Evolutionary conservation across 2,797 vertebrate species (phyloP), one percentile per base, ranked within the genome.

Genomic region (Sternotherus odoratus): DNA sequence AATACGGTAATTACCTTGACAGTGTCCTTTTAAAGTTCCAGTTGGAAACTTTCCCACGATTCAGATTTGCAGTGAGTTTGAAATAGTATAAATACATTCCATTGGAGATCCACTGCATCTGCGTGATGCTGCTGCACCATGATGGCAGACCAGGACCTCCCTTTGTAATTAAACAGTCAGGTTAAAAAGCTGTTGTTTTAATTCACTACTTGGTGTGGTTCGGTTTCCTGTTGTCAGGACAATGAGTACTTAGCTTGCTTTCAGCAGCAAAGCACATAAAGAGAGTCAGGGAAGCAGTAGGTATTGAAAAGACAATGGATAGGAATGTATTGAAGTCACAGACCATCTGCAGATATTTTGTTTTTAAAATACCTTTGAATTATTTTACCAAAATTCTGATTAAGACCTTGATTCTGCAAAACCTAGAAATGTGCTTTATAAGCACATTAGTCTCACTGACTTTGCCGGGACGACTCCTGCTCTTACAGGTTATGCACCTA

Each of bases 361-460:
- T 97, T 97, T 97, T 91, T 82, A 95, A 93, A 95, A 94, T 94
- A 97, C 91, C 88, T 97, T 95, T 95, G 92, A 93, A 93, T 85
- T 92, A 93, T 92, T 82, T 94, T 95, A 87, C 90, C 84, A 92
- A 85, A 91, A 75, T 3, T 7, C 21, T 85, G 90, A 78, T 49
- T 54, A 43, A 60, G 26, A 46, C 39, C 30, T 91, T 90, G 90
- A 82, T 83, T 95, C 93, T 86, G 36, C 84, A 89, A 57, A 74
- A 51, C 49, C 77, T 82, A 63, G 88, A 74, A 78, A 39, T 63
- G 77, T 5, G n/a, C 66, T 78, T n/a, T 88, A 90, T 87, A 77
- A 43, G 72, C 91, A 1, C 36, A n/a, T 63, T 49, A 87, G 91
- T 93, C 92, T 86, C 93, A 88, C 43, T 80, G 54, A 90, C 92